A percentile compares a stretch with the other conserved stretches of the same genome.
These are phyloP conservation scores for Alligator sinensis DNA, from an alignment of 2,113 vertebrate genomes.

Conservation along the genomic window DNA sequence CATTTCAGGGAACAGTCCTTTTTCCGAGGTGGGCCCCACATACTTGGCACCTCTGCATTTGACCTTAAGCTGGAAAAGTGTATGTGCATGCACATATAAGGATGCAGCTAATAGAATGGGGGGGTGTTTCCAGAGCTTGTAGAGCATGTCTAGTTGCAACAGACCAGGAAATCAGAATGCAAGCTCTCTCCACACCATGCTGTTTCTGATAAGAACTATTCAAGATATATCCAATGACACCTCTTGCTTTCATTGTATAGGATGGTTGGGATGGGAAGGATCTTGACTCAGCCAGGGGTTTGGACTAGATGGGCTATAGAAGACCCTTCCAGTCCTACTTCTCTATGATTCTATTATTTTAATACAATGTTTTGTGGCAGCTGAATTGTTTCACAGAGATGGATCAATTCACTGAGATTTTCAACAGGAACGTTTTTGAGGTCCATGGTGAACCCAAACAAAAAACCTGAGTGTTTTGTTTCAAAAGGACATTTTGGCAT, in stretches of 20 bases:
- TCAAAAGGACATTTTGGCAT: background rate
- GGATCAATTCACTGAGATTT: background rate
- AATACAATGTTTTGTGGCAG: background rate
- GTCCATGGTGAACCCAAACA: background rate
- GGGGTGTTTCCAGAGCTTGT: background rate
- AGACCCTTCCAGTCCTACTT: too few relatives aligned
- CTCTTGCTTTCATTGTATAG: background rate
- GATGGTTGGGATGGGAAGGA: too few relatives aligned
- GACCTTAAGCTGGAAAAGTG: background rate
- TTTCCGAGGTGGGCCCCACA: too few relatives aligned
- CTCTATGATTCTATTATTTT: background rate
- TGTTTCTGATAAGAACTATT: accelerated
- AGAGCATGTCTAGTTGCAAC: accelerated
- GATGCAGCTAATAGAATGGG: background rate
- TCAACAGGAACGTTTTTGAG: background rate
- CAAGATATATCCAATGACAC: background rate
- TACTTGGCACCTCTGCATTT: too few relatives aligned
- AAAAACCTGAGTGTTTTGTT: too few relatives aligned
- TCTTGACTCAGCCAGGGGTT: too few relatives aligned
- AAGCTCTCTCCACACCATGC: background rate
- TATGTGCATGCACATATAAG: background rate
- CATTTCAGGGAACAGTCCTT: too few relatives aligned
- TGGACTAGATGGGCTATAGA: too few relatives aligned
- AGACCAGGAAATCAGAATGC: background rate
- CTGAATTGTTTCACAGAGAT: background rate